These are phyloP conservation scores for Psettodes erumei DNA, from an alignment of 2,113 vertebrate species.

Conservation along the genomic window DNA sequence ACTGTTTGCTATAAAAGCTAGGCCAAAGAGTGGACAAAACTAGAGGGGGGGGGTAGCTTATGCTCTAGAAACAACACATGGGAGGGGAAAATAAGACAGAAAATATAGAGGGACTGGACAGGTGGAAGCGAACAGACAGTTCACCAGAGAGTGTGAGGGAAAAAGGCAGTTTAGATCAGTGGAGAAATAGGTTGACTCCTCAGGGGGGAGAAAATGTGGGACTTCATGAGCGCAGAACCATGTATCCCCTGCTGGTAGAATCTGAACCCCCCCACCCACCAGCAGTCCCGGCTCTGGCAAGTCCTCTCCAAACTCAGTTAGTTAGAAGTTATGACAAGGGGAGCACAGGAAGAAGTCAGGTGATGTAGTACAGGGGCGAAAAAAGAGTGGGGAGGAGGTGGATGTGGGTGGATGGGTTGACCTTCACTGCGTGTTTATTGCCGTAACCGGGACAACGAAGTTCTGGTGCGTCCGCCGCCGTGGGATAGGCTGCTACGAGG, in stretches of 20 bases:
- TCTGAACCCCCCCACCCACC: slow-evolving; percentile 7
- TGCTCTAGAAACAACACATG: slow-evolving; percentile 32
- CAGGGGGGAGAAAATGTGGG: slow-evolving; percentile 36
- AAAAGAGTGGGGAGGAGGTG: background rate
- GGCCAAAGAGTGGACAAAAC: slow-evolving; percentile 10
- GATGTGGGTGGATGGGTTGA: background rate
- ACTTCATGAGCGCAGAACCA: slow-evolving; percentile 38
- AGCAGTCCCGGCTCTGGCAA: slow-evolving; percentile 22
- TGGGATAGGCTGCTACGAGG: background rate
- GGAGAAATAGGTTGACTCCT: slow-evolving; percentile 56
- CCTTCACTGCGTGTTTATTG: background rate
- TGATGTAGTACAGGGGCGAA: background rate
- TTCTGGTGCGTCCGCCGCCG: background rate
- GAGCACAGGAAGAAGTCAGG: background rate
- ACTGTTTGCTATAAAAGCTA: slow-evolving; percentile 16
- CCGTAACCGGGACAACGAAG: background rate
- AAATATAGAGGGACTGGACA: slow-evolving; percentile 26
- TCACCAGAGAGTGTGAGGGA: slow-evolving; percentile 21
- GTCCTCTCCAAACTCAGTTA: too few relatives aligned
- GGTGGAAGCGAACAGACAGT: slow-evolving; percentile 27
- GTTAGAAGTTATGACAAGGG: background rate
- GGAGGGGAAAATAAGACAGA: background rate
- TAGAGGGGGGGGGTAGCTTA: background rate
- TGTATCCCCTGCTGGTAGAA: slow-evolving; percentile 30
- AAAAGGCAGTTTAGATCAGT: slow-evolving; percentile 39